A percentile compares a stretch with the other conserved stretches of the same genome.
Conservation (phyloP, 2,797 vertebrate species). For the Rhadinocentrus ornatus region DNA sequence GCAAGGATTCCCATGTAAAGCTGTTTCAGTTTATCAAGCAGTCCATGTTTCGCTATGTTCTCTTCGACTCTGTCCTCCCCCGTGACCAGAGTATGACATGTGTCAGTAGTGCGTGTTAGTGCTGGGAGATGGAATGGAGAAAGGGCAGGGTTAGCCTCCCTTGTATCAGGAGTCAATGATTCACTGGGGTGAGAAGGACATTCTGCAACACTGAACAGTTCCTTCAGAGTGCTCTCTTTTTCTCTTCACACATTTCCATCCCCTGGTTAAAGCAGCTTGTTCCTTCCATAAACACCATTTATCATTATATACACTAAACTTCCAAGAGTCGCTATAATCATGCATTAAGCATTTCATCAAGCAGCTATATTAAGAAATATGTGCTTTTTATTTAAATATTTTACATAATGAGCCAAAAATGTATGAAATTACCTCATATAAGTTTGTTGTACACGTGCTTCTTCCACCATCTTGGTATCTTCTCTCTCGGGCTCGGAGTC, state of each 20-base stretch:
- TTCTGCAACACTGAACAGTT: constrained; percentile 64
- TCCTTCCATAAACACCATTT: constrained; percentile 8
- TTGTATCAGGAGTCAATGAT: constrained; percentile 70
- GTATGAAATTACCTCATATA: background rate
- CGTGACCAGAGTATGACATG: constrained; percentile 64
- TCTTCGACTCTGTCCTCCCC: constrained; percentile 53
- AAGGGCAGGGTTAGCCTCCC: constrained; percentile 52
- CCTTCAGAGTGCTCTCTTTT: constrained; percentile 28
- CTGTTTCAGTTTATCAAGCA: constrained; percentile 57
- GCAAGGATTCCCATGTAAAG: constrained; percentile 66
- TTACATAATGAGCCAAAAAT: constrained; percentile 1
- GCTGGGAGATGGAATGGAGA: constrained; percentile 55
- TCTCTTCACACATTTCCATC: constrained; percentile 20
- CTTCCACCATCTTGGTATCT: too few species aligned
- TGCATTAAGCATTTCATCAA: background rate
- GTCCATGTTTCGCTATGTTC: constrained; percentile 55
- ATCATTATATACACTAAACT: background rate
- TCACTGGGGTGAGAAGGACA: constrained; percentile 73
- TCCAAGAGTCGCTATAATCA: background rate
- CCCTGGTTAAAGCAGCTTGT: constrained; percentile 3
- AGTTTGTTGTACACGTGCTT: too few species aligned
- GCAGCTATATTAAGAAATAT: background rate
- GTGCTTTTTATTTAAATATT: background rate
- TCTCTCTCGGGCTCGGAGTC: too few species aligned
- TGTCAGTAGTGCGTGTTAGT: constrained; percentile 68